Base-by-base conservation (phyloP, 2,888 invertebrate species). In the Timandra comae region DNA sequence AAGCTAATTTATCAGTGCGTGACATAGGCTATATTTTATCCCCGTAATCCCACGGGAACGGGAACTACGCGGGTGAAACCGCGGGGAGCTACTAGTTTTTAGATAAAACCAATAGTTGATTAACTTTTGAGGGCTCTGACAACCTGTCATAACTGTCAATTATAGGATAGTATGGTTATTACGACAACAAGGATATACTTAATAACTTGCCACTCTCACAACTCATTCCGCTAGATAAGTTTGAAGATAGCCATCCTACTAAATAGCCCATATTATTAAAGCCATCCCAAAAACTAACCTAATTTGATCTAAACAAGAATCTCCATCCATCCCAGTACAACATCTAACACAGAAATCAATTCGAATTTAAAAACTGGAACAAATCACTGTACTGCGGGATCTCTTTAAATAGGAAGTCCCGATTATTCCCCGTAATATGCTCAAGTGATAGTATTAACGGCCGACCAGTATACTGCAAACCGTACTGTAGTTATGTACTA, bases 371-470 rank as follows among this genome's bases (percentile, higher is more conserved):
- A 77, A 80, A 82, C 72, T 79, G 78, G 75, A 73, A 78, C 80
- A 82, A 82, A 82, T 82, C 81, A 80, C 77, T 57, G 77, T 69
- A 66, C 54, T 57, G 47, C 61, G 65, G 65, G 63, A 60, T 56
- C 56, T 52, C 59, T 63, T 61, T 82, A 84, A 82, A 80, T 80
- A 84, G 82, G 82, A 84, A 81, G 81, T 84, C 67, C 80, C 81
- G 71, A 81, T 82, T 84, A 71, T 65, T 59, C n/a, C 20, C 57
- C 64, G 63, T 81, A 82, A 82, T 82, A 68, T 60, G 80, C 81
- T 84, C 80, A 82, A 82, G 81, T 81, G 79, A 73, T 67, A 70
- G 67, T 71, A 62, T 62, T 62, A 63, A 46, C 56, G 53, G 44
- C 52, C 57, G 42, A 51, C 77, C 71, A 56, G 32, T 44, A n/a